A percentile compares a stretch with the other conserved stretches of the same genome.
phyloP scores from a whole-genome alignment of 2,113 vertebrate species.

The Gymnobelideus leadbeateri region DNA sequence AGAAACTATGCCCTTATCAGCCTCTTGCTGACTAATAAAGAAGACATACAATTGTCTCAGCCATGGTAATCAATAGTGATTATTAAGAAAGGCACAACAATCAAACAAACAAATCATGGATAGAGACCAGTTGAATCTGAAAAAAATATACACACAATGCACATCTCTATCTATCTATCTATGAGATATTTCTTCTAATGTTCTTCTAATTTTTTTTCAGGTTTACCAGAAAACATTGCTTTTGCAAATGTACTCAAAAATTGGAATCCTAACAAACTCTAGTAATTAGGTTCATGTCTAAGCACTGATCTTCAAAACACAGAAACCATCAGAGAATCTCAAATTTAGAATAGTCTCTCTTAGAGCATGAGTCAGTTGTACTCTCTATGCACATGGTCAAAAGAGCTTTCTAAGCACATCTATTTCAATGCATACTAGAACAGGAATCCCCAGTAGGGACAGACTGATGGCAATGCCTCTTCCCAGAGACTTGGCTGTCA shows the following conservation, averaged over 20 bases:
- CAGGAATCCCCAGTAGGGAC: not conserved
- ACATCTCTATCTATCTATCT: no score
- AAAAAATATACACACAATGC: not conserved
- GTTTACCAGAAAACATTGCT: not conserved
- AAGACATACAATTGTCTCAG: not conserved
- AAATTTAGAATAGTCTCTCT: not conserved
- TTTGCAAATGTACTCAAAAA: not conserved
- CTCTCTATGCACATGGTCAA: not conserved
- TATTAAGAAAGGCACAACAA: not conserved
- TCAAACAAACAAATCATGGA: not conserved
- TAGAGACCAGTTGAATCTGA: not conserved
- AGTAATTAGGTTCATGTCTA: not conserved
- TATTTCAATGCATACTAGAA: not conserved
- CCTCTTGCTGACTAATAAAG: not conserved
- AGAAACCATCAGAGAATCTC: constrained; percentile 7
- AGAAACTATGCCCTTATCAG: not conserved
- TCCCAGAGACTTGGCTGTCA: not conserved
- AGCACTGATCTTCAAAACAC: not conserved
- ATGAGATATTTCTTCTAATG: not conserved
- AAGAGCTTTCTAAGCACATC: not conserved
- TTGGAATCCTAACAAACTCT: not conserved
- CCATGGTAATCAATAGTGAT: not conserved
- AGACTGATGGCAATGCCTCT: not conserved
- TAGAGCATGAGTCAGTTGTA: not conserved
- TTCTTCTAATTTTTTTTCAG: constrained; percentile 7